Evolutionary conservation across 2,797 vertebrate genomes (phyloP), one percentile per base, ranked within the genome.

Genomic region (Acipenser ruthenus): DNA sequence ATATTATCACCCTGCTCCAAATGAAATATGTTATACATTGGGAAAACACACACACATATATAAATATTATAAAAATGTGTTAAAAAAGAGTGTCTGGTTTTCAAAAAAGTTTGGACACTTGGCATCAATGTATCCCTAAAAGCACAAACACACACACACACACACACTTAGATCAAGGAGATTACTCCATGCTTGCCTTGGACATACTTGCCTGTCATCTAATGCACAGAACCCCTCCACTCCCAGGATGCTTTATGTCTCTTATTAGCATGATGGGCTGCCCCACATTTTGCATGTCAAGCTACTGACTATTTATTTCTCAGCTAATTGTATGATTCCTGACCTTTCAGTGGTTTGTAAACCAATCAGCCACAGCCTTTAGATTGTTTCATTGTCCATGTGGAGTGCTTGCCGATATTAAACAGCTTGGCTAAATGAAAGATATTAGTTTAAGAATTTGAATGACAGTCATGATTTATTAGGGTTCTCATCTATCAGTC

Each of bases 401-500:
- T 51, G 77, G 68, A 82, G 65, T 67, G 69, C 65, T 69, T 67
- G 15, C 59, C 72, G 66, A 61, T 75, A 76, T 76, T 71, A 74
- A 81, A 69, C 68, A 77, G n/a, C 64, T 66, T 50, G 47, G 50
- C 59, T 68, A 69, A 71, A 62, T 66, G 15, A 23, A 85, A 82
- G 85, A 80, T 77, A 75, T 75, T 77, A 9, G 66, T 73, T 78
- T 80, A 81, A 77, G 68, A 79, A 78, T 78, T 77, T 69, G 79
- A 79, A 79, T 61, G 65, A 73, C 72, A 72, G 65, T 68, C 60
- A 75, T 84, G 77, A 81, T 79, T 86, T 85, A 84, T 84, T 82
- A 81, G 82, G 77, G 64, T 2, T 15, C 15, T 72, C 72, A 74
- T 78, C 75, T 78, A 65, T 12, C 75, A 75, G 76, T 68, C 67